Base-by-base conservation (phyloP, 2,888 invertebrate species). In the Halocaridina rubra region DNA sequence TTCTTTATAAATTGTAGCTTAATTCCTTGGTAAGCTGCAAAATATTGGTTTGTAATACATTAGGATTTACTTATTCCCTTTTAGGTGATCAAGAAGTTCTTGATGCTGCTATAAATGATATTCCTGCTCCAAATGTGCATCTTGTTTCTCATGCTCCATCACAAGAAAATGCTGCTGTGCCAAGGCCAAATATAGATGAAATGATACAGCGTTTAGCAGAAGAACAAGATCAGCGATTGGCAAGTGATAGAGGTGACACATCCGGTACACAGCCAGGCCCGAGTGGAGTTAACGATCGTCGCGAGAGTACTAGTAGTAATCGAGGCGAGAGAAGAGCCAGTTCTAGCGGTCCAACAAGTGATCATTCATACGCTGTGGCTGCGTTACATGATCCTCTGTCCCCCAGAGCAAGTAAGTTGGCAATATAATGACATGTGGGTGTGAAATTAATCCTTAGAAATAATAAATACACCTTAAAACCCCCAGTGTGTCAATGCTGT, bases 181-280 rank as follows among this genome's bases (percentile, higher is more conserved):
- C 92, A 29, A 80, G 93, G 77, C 93, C 94, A 0, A 94, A 94
- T 88, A 93, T 95, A 74, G 95, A 95, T 90, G 92, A 93, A 78
- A 92, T 95, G 92, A 95, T 95, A 79, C 94, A 94, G 88, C 94
- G 94, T 19, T 91, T 95, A 88, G 95, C 94, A 27, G 93, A 93
- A 88, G 88, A 93, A 92, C 91, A 92, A 88, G 91, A 89, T 67
- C 88, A 88, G 69, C 79, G 71, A 71, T 85, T 80, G 64, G 87
- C 78, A 19, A 79, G 76, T 69, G 67, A 75, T 53, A 22, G 74
- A 22, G 29, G 4, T 7, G 27, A 30, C 8, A 1, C 74, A 8
- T 8, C 46, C n/a, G 46, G 33, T 1, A 19, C 13, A 30, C 85
- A 67, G 64, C 80, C 33, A 39, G 86, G 72, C n/a, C 86, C 59